Evolutionary conservation across 1,140 invertebrate species (phyloP).

Genomic region (Rhopalosiphum maidis): DNA sequence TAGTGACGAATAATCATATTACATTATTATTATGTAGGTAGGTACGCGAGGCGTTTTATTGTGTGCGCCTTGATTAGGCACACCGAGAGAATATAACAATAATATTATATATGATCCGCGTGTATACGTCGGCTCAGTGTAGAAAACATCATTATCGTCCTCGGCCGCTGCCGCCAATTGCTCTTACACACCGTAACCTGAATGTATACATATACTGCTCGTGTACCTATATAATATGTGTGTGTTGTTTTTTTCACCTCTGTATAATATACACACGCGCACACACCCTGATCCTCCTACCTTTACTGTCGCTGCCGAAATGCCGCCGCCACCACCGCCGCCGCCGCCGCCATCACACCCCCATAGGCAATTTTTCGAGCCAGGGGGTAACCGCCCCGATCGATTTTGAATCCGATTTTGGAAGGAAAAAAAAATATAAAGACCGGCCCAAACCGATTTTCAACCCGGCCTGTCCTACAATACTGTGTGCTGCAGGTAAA

Average conservation of each 20-base stretch:
- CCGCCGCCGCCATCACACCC: background rate
- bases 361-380: background rate
- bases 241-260: background rate
- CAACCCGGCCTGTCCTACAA: background rate
- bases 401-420: conserved; percentile 28
- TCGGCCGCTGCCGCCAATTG: background rate
- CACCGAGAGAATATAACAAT: conserved; percentile 23
- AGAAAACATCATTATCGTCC: conserved; percentile 35
- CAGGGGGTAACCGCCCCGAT: conserved; percentile 37
- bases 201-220: background rate
- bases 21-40: background rate
- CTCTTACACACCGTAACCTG: conserved; percentile 11
- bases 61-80: conserved; percentile 23
- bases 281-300: background rate
- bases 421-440: background rate
- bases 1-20: background rate
- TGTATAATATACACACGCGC: background rate
- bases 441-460: background rate
- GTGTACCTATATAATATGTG: background rate
- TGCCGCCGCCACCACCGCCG: background rate
- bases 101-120: background rate
- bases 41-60: conserved; percentile 26
- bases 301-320: background rate
- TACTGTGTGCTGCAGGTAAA: background rate
- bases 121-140: background rate